Percentiles rank a stretch among this genome's conserved stretches.
Evolutionary conservation across 2,797 vertebrate genomes (phyloP).

Genomic region (Argyrosomus regius): DNA sequence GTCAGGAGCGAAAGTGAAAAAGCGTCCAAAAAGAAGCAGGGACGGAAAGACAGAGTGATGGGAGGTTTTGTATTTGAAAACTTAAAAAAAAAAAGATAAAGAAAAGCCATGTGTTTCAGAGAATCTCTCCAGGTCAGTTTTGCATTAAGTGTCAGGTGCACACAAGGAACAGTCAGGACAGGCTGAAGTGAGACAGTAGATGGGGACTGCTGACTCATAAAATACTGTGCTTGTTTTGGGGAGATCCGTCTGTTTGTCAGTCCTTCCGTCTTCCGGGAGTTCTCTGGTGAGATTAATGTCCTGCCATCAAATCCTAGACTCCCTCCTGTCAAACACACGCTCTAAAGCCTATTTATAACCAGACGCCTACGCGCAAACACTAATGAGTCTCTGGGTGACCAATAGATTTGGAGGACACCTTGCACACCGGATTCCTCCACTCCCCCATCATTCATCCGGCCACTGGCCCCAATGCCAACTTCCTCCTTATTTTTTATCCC

Average conservation of each 20-base stretch:
- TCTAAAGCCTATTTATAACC: slow-evolving; percentile 75
- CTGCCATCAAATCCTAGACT: slow-evolving; percentile 65
- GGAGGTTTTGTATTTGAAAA: slow-evolving; percentile 39
- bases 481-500: slow-evolving; percentile 17
- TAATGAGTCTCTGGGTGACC: slow-evolving; percentile 78
- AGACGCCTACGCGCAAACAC: slow-evolving; percentile 60
- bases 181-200: neutral
- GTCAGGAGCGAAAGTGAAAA: slow-evolving; percentile 32
- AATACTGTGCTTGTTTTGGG: slow-evolving; percentile 48
- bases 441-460: slow-evolving; percentile 39
- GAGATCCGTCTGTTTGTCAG: slow-evolving; percentile 57
- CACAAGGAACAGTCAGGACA: neutral
- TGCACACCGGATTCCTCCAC: slow-evolving; percentile 41
- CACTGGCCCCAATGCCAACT: slow-evolving; percentile 13
- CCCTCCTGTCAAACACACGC: slow-evolving; percentile 72
- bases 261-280: slow-evolving; percentile 57
- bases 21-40: slow-evolving; percentile 3
- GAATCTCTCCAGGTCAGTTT: slow-evolving; percentile 24
- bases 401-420: slow-evolving; percentile 71
- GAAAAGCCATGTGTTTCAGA: slow-evolving; percentile 9
- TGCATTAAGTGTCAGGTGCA: neutral
- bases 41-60: slow-evolving; percentile 7
- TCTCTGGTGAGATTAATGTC: slow-evolving; percentile 70
- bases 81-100: neutral
- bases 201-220: slow-evolving; percentile 25